Evolutionary conservation across 2,888 invertebrate species (phyloP).

Genomic region (Nebria brevicollis): DNA sequence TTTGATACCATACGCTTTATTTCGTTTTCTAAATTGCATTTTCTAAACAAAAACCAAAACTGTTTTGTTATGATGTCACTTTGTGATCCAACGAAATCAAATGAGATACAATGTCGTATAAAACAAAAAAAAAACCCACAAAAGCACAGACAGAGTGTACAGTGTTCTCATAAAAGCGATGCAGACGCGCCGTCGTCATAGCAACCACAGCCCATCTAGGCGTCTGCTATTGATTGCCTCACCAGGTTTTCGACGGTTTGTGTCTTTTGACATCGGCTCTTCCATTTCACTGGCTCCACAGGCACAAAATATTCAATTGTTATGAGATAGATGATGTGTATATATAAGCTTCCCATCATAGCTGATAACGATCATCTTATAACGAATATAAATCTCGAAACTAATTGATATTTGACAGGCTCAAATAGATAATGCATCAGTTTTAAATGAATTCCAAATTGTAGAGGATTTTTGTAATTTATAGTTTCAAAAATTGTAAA

Average conservation of each 20-base stretch:
- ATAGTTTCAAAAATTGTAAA: too few relatives aligned
- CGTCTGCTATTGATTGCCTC: slow-evolving; percentile 8
- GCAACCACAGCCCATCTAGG: slow-evolving; percentile 23
- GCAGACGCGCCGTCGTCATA: slow-evolving; percentile 36
- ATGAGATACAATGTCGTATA: background rate
- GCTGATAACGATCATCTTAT: too few relatives aligned
- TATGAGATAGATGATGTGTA: too few relatives aligned
- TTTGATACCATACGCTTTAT: too few relatives aligned
- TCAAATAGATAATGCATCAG: too few relatives aligned
- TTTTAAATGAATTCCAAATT: too few relatives aligned
- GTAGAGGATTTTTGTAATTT: too few relatives aligned
- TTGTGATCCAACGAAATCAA: background rate
- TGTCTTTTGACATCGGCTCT: slow-evolving; percentile 17
- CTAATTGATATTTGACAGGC: too few relatives aligned
- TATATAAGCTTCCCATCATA: too few relatives aligned
- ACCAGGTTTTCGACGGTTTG: background rate
- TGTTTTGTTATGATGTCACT: background rate
- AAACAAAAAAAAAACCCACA: background rate
- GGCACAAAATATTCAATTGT: background rate
- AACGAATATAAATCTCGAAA: too few relatives aligned
- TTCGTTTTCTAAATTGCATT: too few relatives aligned
- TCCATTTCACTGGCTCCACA: background rate
- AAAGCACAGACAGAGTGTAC: background rate
- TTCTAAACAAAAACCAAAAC: too few relatives aligned
- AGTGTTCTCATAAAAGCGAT: slow-evolving; percentile 23